Evolutionary conservation across 2,797 vertebrate species (phyloP).

Genomic region (Esox lucius): DNA sequence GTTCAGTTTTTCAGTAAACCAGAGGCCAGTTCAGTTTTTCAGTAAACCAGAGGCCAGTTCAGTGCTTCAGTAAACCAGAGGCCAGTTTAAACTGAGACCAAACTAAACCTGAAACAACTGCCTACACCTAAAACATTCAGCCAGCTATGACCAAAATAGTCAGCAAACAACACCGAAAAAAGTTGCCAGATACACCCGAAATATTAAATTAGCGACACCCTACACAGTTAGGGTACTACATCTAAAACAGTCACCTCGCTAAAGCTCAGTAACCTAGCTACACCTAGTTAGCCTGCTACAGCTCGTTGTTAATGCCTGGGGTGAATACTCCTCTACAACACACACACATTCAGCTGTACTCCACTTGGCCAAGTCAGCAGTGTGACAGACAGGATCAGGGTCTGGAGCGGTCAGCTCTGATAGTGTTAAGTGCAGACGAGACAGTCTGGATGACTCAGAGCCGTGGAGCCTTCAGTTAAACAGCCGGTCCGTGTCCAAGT

Average conservation of each 20-base stretch:
- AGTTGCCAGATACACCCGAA: rapidly evolving
- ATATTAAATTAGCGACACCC: background rate
- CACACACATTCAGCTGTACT: background rate
- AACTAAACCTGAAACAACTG: too few species aligned
- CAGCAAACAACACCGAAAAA: background rate
- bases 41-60: too few species aligned
- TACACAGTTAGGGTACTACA: background rate
- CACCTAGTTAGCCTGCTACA: background rate
- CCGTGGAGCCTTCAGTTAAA: background rate
- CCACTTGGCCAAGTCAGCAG: background rate
- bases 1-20: too few species aligned
- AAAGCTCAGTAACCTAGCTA: too few species aligned
- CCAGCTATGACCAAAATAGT: background rate
- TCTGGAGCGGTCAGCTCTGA: background rate
- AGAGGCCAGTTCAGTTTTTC: too few species aligned
- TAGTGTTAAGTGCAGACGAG: background rate
- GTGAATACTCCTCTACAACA: background rate
- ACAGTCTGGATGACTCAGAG: background rate
- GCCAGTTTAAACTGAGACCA: too few species aligned
- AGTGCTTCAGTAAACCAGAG: too few species aligned
- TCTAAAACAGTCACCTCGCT: background rate
- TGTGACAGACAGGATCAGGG: background rate
- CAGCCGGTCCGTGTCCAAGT: background rate
- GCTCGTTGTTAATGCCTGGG: too few species aligned
- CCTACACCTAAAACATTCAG: background rate